phyloP scores from a whole-genome alignment of 2,113 vertebrate species.

The Daphoenositta chrysoptera region DNA sequence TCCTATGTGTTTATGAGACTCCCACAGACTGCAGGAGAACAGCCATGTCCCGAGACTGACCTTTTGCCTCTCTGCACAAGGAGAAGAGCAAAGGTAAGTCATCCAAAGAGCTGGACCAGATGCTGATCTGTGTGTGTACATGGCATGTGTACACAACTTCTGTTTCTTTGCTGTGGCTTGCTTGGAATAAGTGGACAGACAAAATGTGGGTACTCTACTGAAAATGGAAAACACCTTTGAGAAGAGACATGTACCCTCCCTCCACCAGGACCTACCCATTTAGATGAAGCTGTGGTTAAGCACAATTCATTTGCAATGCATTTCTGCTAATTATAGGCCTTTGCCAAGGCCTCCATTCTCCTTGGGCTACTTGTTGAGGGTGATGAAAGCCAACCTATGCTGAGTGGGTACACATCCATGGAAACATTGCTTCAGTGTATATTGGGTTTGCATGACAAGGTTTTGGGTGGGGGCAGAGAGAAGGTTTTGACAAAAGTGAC shows the following conservation, averaged over 20 bases:
- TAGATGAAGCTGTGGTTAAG: not conserved
- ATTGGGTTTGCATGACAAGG: not conserved
- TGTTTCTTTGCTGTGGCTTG: not conserved
- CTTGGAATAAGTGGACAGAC: not conserved
- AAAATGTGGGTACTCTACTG: not conserved
- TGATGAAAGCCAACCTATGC: not conserved
- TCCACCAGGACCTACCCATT: not conserved
- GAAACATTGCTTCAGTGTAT: not conserved
- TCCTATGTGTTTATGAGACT: not conserved
- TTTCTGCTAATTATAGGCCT: not conserved
- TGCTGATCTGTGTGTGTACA: not conserved
- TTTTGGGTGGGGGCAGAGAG: not conserved
- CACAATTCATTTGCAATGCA: not conserved
- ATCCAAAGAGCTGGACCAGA: not conserved
- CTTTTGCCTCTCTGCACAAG: not conserved
- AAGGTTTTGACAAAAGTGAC: not conserved
- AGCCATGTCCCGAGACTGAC: accelerated
- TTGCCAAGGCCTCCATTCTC: not conserved
- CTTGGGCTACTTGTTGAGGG: not conserved
- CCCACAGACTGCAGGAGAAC: not conserved
- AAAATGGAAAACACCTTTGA: not conserved
- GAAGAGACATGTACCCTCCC: not conserved
- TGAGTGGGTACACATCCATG: not conserved
- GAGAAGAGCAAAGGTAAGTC: not conserved
- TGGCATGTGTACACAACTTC: not conserved